phyloP scores from a whole-genome alignment of 2,888 invertebrate genomes.

The Callyntrura guangdongensis region DNA sequence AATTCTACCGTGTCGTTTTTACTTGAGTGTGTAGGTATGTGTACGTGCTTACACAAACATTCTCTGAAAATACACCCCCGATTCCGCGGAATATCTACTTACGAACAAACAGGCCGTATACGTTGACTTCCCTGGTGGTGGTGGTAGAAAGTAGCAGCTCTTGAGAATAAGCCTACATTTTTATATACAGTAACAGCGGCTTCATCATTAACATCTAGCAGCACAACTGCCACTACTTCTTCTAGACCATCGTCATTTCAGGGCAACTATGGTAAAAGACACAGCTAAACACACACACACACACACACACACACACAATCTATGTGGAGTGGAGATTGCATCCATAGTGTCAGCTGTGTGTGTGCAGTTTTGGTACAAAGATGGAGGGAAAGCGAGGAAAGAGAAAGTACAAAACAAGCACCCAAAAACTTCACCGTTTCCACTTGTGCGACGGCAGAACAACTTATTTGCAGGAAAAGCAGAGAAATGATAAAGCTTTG shows the following conservation, averaged over 20 bases:
- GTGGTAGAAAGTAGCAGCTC: background rate
- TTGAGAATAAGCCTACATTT: too few relatives aligned
- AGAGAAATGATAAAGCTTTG: constrained; percentile 76
- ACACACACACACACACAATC: background rate
- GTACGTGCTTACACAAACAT: constrained; percentile 42
- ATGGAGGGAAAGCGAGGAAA: constrained; percentile 31
- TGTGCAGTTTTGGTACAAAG: background rate
- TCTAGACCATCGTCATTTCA: background rate
- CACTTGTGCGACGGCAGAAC: constrained; percentile 43
- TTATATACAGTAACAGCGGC: background rate
- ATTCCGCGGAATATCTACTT: background rate
- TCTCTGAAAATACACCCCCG: background rate
- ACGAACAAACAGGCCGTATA: background rate
- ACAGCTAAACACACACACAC: background rate
- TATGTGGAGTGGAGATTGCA: constrained; percentile 26
- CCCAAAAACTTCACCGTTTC: constrained; percentile 58
- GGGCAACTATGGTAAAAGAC: constrained; percentile 10
- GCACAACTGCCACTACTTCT: background rate
- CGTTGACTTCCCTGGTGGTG: background rate
- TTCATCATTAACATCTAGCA: background rate
- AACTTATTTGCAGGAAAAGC: constrained; percentile 52
- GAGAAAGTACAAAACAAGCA: constrained; percentile 45
- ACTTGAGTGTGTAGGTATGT: constrained; percentile 13
- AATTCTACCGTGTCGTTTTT: constrained; percentile 27
- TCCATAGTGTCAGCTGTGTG: background rate